A percentile compares a stretch with the other conserved stretches of the same genome.
These are phyloP conservation scores for Semnornis frantzii DNA, from an alignment of 2,113 vertebrate species.

Conservation along the genomic window DNA sequence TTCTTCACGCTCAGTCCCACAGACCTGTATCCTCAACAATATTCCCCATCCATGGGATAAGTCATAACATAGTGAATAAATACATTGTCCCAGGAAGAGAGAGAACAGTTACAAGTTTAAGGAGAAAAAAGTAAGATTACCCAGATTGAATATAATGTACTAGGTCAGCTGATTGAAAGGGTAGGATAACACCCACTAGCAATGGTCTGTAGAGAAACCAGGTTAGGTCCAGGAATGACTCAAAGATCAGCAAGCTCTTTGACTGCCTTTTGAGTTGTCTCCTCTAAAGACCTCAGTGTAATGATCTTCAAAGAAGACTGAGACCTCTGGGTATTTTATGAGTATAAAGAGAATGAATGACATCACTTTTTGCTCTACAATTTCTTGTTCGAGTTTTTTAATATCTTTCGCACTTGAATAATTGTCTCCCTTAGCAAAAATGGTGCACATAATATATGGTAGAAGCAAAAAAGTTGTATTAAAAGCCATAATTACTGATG, in stretches of 20 bases:
- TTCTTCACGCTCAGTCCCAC: neutral
- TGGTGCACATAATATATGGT: neutral
- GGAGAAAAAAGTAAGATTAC: neutral
- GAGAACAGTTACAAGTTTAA: neutral
- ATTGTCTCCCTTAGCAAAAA: conserved; percentile 5
- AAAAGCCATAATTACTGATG: conserved; percentile 47
- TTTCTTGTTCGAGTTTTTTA: neutral
- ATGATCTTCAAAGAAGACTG: neutral
- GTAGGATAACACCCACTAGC: neutral
- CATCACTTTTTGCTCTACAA: neutral
- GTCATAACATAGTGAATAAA: neutral
- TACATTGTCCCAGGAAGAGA: neutral
- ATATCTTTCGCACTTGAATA: neutral
- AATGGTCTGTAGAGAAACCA: neutral
- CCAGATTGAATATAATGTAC: neutral
- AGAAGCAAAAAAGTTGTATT: neutral
- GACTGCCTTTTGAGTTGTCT: neutral
- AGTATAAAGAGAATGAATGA: neutral
- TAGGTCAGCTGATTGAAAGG: neutral
- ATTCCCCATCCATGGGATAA: neutral
- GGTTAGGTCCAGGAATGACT: neutral
- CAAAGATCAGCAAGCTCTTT: neutral
- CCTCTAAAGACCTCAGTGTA: neutral
- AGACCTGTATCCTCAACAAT: neutral
- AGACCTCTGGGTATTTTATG: neutral